phyloP scores from a whole-genome alignment of 2,113 vertebrate species.

The Tetrax tetrax region DNA sequence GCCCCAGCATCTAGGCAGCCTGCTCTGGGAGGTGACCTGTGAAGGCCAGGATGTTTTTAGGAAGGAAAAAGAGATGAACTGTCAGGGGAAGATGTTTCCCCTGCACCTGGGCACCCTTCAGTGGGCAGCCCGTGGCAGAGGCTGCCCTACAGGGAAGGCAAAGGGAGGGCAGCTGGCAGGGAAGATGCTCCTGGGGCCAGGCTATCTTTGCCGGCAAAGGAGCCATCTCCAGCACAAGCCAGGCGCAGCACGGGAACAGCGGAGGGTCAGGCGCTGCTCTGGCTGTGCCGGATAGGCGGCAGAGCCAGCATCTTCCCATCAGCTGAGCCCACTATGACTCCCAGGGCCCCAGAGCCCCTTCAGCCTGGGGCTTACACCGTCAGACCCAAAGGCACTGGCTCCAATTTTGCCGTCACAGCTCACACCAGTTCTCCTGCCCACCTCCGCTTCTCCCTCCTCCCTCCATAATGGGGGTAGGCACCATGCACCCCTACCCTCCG shows the following conservation, averaged over 20 bases:
- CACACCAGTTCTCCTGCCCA: rapidly evolving
- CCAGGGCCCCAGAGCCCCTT: background rate
- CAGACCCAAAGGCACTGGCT: background rate
- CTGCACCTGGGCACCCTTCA: too few species aligned
- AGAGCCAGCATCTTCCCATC: background rate
- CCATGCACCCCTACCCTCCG: too few species aligned
- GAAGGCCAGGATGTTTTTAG: background rate
- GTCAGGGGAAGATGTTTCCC: background rate
- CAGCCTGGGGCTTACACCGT: background rate
- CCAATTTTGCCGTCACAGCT: background rate
- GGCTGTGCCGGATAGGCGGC: background rate
- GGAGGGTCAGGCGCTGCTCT: rapidly evolving
- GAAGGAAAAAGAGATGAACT: background rate
- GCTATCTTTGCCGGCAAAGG: background rate
- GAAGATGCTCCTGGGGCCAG: background rate
- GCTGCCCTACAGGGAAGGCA: too few species aligned
- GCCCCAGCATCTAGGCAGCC: background rate
- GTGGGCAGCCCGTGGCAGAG: background rate
- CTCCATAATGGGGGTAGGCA: background rate
- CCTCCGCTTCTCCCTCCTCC: background rate
- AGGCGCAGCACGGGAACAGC: background rate
- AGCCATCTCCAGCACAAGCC: background rate
- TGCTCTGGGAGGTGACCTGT: rapidly evolving
- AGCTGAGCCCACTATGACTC: rapidly evolving
- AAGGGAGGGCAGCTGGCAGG: background rate